Conservation (phyloP, 2,888 invertebrate species). For the Sminthurinus aureus region DNA sequence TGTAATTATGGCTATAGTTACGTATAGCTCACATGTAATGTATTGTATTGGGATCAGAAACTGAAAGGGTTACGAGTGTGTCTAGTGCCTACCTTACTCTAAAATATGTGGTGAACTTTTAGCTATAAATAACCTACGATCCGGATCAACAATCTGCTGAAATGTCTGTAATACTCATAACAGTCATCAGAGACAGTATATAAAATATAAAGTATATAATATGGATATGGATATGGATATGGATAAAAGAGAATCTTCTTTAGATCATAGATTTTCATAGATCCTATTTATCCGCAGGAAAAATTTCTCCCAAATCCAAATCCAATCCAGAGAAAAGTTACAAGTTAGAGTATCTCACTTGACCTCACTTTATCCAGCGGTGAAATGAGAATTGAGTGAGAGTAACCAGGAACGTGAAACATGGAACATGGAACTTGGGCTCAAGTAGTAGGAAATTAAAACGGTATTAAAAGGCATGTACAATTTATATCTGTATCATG, state of each 20-base stretch:
- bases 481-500: background rate
- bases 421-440: too few species aligned
- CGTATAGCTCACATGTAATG: background rate
- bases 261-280: background rate
- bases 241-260: background rate
- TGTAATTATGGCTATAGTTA: background rate
- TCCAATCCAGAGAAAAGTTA: too few species aligned
- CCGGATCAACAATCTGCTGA: background rate
- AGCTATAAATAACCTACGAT: constrained; percentile 7
- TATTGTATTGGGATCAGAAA: background rate
- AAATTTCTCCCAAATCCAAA: background rate
- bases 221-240: too few species aligned
- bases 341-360: too few species aligned
- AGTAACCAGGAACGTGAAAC: too few species aligned
- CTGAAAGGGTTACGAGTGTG: background rate
- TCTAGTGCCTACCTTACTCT: background rate
- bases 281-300: background rate
- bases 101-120: background rate
- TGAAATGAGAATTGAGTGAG: too few species aligned
- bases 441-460: constrained; percentile 13
- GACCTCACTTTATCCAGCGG: background rate
- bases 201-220: too few species aligned
- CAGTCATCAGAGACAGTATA: too few species aligned
- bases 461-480: background rate
- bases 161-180: background rate